These are phyloP conservation scores for Ammodramus savannarum DNA, from an alignment of 2,113 vertebrate species.

Conservation along the genomic window DNA sequence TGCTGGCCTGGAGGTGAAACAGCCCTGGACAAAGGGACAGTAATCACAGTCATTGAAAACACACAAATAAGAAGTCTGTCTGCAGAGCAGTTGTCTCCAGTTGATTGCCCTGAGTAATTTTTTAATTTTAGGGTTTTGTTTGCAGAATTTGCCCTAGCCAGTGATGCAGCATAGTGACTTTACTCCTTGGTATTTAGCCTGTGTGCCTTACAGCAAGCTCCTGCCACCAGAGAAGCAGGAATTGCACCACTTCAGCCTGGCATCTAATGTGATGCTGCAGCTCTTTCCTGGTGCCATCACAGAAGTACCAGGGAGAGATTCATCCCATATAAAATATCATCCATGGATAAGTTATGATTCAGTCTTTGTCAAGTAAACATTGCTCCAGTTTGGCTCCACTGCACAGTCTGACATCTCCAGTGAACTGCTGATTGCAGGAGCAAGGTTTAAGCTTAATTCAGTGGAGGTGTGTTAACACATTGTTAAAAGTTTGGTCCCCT, in stretches of 20 bases:
- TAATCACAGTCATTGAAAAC: not conserved
- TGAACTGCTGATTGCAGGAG: not conserved
- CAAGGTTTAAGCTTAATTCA: not conserved
- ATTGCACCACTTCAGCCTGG: not conserved
- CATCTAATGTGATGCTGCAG: not conserved
- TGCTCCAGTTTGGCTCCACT: not conserved
- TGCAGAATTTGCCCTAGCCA: not conserved
- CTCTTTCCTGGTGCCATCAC: not conserved
- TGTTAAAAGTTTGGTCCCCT: not conserved
- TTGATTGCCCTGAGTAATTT: not conserved
- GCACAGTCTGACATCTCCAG: not conserved
- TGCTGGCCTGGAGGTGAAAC: not conserved
- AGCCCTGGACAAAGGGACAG: not conserved
- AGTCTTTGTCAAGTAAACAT: not conserved
- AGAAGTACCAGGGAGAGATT: not conserved
- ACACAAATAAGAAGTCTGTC: not conserved
- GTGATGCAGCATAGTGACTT: not conserved
- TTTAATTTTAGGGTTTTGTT: not conserved
- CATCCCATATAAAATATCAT: not conserved
- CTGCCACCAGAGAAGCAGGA: not conserved
- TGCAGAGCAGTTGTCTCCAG: not conserved
- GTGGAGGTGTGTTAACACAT: not conserved
- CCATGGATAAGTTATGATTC: not conserved
- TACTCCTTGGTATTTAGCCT: not conserved
- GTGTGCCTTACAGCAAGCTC: not conserved